Evolutionary conservation across 2,888 invertebrate species (phyloP), one percentile per base, ranked within the genome.

Genomic region (Tyria jacobaeae): DNA sequence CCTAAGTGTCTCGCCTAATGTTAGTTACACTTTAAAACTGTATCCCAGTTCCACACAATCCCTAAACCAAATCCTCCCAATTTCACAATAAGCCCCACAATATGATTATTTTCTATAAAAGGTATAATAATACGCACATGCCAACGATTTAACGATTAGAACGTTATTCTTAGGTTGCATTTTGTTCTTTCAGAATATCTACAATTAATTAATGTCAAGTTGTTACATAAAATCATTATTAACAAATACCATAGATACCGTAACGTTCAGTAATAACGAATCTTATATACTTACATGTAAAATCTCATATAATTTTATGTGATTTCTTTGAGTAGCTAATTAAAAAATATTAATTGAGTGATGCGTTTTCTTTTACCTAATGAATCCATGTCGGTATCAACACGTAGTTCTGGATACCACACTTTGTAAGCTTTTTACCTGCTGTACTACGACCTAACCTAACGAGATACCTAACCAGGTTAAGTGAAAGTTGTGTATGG

Each of bases 281-380:
- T n/a, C n/a, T n/a, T n/a, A n/a, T 34, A 17, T 64, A 75, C 67
- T 68, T 75, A 70, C 47, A 61, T 55, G 64, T 75, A 73, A 56
- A 70, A 69, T 72, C 66, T 78, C 75, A 66, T 75, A 66, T 74
- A 76, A 77, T 78, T 71, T 71, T 76, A 77, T 73, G 74, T 71
- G 75, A 79, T 80, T 79, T 80, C 60, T 79, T 80, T 75, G 78
- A 84, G 80, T 84, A 83, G 84, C 83, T 78, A 79, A 81, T 81
- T 79, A 85, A 81, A 81, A 82, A 83, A 80, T 70, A 80, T 79
- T 84, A 71, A 79, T 76, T 73, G 73, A 54, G 53, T 17, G 51
- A 27, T 59, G 34, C 62, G 51, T 64, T 48, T 57, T 25, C 21
- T 34, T 60, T 54, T 24, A 21, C 12, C 27, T 31, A 7, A 17